Evolutionary conservation across 2,888 invertebrate genomes (phyloP), one percentile per base, ranked within the genome.

Genomic region (Drosophila villosipedis): DNA sequence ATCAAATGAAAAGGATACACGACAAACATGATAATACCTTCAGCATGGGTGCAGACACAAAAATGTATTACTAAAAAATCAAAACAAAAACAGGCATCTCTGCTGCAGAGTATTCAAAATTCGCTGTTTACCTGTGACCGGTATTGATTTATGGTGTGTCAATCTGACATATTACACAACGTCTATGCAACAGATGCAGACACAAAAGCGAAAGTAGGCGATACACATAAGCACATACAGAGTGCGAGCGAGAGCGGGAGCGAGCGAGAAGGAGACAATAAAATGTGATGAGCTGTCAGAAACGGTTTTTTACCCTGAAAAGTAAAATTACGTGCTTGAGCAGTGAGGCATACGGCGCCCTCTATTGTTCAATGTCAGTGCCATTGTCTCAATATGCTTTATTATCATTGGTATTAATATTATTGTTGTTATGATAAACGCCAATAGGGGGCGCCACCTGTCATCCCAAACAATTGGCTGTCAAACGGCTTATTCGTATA

Each of bases 81-180:
- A 14, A 12, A 43, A 14, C 39, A 30, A 9, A 19, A 19, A 7
- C 37, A 37, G 2, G 7, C 37, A 19, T 3, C 19, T 37, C 19
- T 7, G 37, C 25, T 22, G 7, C 1, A 22, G 47, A 16, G 47
- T 25, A 47, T 47, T 28, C 9, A 2, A 14, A 4, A 25, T 25
- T 16, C 47, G 1, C 16, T 47, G 39, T 25, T 59, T 50, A 53
- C 35, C 47, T 50, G 31, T 54, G 39, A 73, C 43, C 31, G 57
- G 22, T 82, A 82, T 82, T 82, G 82, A 80, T 82, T 82, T 73
- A 69, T 76, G 58, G 59, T 70, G 78, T 83, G 83, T 71, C 85
- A 82, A 80, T 74, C 80, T 66, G 82, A 74, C 80, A 82, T 78
- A 74, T 84, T 83, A 68, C 60, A 76, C 79, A 77, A 77, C 75